Evolutionary conservation across 2,113 vertebrate genomes (phyloP).

Genomic region (Shinisaurus crocodilurus): DNA sequence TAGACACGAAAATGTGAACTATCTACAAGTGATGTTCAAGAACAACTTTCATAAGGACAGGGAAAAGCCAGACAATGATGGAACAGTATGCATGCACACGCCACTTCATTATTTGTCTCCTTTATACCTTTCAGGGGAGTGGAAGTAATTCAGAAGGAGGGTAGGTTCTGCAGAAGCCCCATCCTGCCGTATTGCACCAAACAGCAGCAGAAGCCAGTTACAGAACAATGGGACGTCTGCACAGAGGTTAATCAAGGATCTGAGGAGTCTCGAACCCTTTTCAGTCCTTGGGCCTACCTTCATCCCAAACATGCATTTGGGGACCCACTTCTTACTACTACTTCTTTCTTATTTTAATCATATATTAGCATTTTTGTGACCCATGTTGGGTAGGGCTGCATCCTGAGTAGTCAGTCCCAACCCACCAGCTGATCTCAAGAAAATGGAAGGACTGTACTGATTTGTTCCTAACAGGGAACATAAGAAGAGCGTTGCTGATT

Average conservation of each 20-base stretch:
- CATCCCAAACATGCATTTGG: background rate
- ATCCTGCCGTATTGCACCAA: background rate
- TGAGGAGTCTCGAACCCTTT: background rate
- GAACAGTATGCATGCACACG: background rate
- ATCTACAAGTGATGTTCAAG: background rate
- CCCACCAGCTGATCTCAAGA: background rate
- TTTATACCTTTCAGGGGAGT: background rate
- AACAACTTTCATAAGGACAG: background rate
- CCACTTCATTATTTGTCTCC: background rate
- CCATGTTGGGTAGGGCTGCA: background rate
- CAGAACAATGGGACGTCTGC: too few species aligned
- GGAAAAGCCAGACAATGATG: background rate
- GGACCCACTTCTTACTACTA: background rate
- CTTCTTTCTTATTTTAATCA: too few species aligned
- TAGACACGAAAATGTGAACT: background rate
- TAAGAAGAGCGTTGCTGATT: background rate
- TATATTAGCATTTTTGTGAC: background rate
- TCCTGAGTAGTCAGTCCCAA: background rate
- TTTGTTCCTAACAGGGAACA: background rate
- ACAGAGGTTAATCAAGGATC: background rate
- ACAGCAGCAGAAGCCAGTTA: background rate
- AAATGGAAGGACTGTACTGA: background rate
- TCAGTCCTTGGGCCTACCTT: background rate
- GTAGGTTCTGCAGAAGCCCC: too few species aligned
- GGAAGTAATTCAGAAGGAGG: background rate